Percentiles rank a stretch among this genome's conserved stretches.
phyloP scores from a whole-genome alignment of 2,797 vertebrate species.

The Galaxias olidus region DNA sequence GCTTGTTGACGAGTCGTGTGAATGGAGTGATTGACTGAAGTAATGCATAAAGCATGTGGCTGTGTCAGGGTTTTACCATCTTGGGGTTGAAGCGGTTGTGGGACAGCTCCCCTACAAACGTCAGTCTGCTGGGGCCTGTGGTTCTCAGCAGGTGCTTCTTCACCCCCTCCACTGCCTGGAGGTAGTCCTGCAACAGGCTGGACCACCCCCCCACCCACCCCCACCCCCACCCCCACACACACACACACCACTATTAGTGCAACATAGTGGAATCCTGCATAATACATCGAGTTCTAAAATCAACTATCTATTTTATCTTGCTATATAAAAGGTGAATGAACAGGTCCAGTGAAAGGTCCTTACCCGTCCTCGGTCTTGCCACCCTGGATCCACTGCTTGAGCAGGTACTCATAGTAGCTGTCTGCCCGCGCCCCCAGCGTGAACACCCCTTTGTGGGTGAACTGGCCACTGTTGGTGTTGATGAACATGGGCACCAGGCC shows the following conservation, averaged over 20 bases:
- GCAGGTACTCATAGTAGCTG: constrained; percentile 98
- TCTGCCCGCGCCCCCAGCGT: constrained; percentile 93
- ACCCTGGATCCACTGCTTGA: constrained; percentile 97
- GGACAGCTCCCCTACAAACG: constrained; percentile 90
- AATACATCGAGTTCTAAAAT: too few relatives aligned
- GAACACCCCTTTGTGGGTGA: constrained; percentile 89
- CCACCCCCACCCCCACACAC: background rate
- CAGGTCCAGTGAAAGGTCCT: constrained; percentile 43
- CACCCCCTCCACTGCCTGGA: constrained; percentile 87
- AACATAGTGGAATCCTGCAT: too few relatives aligned
- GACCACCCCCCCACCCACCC: constrained; percentile 4
- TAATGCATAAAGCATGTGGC: constrained; percentile 3
- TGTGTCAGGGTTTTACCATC: constrained; percentile 79
- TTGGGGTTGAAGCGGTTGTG: constrained; percentile 93
- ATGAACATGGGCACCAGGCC: constrained; percentile 99
- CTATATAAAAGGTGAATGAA: too few relatives aligned
- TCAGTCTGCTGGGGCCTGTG: constrained; percentile 79
- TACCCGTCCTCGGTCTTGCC: constrained; percentile 88
- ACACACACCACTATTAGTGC: background rate
- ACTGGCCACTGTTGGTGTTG: constrained; percentile 93
- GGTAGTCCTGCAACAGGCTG: constrained; percentile 88
- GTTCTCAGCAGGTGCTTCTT: constrained; percentile 85
- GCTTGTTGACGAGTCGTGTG: background rate
- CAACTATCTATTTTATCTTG: too few relatives aligned
- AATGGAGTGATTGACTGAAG: constrained; percentile 5